A percentile compares a stretch with the other conserved stretches of the same genome.
These are phyloP conservation scores for Drosophila phalerata DNA, from an alignment of 2,888 invertebrate genomes.

Conservation along the genomic window DNA sequence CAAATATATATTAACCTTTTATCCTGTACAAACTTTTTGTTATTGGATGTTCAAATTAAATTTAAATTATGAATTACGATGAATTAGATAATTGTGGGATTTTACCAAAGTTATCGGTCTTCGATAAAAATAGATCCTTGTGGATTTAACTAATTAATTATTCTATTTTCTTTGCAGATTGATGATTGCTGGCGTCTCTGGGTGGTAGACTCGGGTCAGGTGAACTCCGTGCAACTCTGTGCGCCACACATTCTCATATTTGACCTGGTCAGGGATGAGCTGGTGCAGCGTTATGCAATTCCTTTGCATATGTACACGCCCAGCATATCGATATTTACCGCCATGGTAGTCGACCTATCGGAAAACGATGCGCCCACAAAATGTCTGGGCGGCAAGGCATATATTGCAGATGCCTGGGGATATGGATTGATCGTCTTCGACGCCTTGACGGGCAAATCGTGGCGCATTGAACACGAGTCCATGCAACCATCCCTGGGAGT, in stretches of 20 bases:
- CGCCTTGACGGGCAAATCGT: conserved; percentile 86
- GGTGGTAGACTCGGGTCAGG: conserved; percentile 88
- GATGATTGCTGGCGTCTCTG: conserved; percentile 89
- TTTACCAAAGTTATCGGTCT: background rate
- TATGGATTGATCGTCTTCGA: conserved; percentile 88
- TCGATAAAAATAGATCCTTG: background rate
- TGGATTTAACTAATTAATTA: background rate
- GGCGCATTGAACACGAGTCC: conserved; percentile 88
- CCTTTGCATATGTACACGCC: conserved; percentile 75
- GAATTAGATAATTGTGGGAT: too few relatives aligned
- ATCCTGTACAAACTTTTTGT: too few relatives aligned
- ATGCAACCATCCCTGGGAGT: conserved; percentile 86
- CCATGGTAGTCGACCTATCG: conserved; percentile 86
- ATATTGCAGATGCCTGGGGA: conserved; percentile 88
- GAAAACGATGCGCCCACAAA: conserved; percentile 71
- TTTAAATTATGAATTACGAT: too few relatives aligned
- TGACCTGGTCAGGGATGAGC: conserved; percentile 88
- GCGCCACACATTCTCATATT: conserved; percentile 91
- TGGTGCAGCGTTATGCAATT: conserved; percentile 82
- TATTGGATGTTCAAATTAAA: too few relatives aligned
- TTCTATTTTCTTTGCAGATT: conserved; percentile 85
- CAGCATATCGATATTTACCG: conserved; percentile 84
- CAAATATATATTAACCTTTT: too few relatives aligned
- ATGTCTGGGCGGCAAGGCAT: conserved; percentile 87
- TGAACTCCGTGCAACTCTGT: conserved; percentile 88